phyloP scores from a whole-genome alignment of 2,888 invertebrate species.

The Dolomedes plantarius region DNA sequence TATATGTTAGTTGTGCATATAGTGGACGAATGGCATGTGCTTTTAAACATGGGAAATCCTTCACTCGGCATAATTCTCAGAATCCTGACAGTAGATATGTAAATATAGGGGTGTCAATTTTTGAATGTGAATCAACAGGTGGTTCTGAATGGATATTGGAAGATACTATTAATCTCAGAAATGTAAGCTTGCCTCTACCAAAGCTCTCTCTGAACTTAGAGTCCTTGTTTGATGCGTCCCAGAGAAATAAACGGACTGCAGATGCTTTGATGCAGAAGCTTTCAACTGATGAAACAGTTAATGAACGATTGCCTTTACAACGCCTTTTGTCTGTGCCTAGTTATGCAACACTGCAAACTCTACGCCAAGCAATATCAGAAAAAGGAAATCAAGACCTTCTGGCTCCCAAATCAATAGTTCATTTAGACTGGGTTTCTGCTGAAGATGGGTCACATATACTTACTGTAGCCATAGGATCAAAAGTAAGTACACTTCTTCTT shows the following conservation, averaged over 20 bases:
- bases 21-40: constrained; percentile 98
- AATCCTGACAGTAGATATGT: constrained; percentile 89
- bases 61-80: constrained; percentile 86
- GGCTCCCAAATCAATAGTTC: constrained; percentile 94
- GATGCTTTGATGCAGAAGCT: constrained; percentile 72
- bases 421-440: constrained; percentile 98
- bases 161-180: constrained; percentile 94
- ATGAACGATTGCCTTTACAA: constrained; percentile 73
- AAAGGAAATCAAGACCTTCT: constrained; percentile 93
- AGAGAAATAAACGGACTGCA: constrained; percentile 72
- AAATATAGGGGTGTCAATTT: constrained; percentile 94
- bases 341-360: constrained; percentile 90
- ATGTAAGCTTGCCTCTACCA: constrained; percentile 84
- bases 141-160: constrained; percentile 92
- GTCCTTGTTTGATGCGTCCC: constrained; percentile 72
- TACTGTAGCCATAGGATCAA: constrained; percentile 96
- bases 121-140: constrained; percentile 99
- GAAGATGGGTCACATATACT: constrained; percentile 99
- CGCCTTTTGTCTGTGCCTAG: constrained; percentile 90
- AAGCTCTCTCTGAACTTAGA: constrained; percentile 71
- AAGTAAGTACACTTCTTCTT: constrained; percentile 77
- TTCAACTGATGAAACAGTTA: constrained; percentile 65
- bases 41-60: constrained; percentile 93
- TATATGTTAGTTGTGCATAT: constrained; percentile 97
- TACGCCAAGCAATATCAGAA: constrained; percentile 91